Evolutionary conservation across 2,113 vertebrate genomes (phyloP).

Genomic region (Prochilodus magdalenae): DNA sequence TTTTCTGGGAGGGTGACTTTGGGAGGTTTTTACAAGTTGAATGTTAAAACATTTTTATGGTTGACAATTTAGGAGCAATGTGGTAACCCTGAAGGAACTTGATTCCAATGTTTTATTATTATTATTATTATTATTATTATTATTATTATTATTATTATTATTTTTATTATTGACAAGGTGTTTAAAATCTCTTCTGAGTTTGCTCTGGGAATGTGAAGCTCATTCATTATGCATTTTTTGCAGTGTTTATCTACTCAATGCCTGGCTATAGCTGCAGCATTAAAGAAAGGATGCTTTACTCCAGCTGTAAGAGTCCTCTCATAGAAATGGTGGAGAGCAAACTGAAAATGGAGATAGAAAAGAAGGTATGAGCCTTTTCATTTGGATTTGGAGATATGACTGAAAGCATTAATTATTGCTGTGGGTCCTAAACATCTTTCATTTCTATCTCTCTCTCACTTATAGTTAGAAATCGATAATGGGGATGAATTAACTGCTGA

Average conservation of each 20-base stretch:
- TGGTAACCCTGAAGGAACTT: too few relatives aligned
- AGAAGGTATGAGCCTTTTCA: conserved; percentile 81
- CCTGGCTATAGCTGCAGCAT: conserved; percentile 95
- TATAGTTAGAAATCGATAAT: conserved; percentile 93
- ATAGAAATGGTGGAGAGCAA: conserved; percentile 89
- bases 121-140: too few relatives aligned
- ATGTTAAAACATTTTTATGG: too few relatives aligned
- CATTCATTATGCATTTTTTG: conserved; percentile 24
- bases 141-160: too few relatives aligned
- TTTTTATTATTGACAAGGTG: too few relatives aligned
- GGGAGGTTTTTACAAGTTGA: too few relatives aligned
- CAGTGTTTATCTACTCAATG: conserved; percentile 99
- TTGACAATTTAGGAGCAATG: too few relatives aligned
- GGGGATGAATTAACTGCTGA: conserved; percentile 93
- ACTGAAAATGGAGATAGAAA: conserved; percentile 85
- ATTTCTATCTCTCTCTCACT: not conserved
- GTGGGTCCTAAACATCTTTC: not conserved
- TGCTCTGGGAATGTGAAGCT: not conserved
- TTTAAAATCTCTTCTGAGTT: too few relatives aligned
- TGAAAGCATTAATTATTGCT: not conserved
- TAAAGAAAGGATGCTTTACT: conserved; percentile 96
- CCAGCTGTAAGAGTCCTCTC: conserved; percentile 93
- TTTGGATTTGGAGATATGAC: not conserved
- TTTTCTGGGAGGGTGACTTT: too few relatives aligned
- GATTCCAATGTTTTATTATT: too few relatives aligned